phyloP scores from a whole-genome alignment of 2,113 vertebrate species.

The Ciconia maguari region DNA sequence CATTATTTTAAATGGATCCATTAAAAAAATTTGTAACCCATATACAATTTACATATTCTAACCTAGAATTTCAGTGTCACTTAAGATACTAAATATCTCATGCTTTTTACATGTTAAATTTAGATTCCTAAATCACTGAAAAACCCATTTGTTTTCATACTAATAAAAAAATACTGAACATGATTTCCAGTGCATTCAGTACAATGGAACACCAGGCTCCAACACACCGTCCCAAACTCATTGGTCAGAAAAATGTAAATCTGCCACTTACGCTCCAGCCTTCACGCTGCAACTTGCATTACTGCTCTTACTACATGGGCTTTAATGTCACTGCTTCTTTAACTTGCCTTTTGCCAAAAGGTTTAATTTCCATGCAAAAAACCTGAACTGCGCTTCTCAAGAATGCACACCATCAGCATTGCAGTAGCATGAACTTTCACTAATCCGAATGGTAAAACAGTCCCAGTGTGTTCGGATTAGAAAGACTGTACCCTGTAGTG shows the following conservation, averaged over 20 bases:
- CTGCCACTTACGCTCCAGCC: neutral
- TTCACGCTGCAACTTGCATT: fast-evolving
- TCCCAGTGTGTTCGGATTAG: neutral
- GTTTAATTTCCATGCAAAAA: neutral
- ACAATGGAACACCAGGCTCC: fast-evolving
- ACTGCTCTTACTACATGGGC: neutral
- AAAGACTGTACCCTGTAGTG: neutral
- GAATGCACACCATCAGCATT: neutral
- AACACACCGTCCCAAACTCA: fast-evolving
- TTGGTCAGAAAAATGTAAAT: neutral
- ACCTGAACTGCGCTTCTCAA: neutral
- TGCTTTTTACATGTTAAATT: neutral
- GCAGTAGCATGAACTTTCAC: neutral
- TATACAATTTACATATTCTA: neutral
- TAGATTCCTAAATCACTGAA: neutral
- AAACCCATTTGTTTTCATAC: neutral
- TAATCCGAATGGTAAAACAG: neutral
- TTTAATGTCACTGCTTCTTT: neutral
- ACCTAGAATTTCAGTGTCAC: neutral
- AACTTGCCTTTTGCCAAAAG: neutral
- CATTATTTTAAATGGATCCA: neutral
- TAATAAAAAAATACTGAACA: neutral
- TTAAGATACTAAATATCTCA: neutral
- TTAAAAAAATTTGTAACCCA: neutral
- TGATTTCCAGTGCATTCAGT: neutral